These are phyloP conservation scores for Pimpla rufipes DNA, from an alignment of 2,888 invertebrate species.

Conservation along the genomic window DNA sequence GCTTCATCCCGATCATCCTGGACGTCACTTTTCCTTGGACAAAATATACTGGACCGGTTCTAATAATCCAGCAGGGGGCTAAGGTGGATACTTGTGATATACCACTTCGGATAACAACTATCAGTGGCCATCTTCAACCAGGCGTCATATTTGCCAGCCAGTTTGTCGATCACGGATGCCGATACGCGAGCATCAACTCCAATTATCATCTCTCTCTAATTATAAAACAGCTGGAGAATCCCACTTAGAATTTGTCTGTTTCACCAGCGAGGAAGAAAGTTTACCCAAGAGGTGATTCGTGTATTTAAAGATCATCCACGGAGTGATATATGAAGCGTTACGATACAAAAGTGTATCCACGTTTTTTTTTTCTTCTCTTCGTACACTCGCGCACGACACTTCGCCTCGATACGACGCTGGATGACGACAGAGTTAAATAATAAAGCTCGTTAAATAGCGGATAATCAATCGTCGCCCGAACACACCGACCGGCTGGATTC, in stretches of 20 bases:
- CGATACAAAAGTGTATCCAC: background rate
- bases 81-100: background rate
- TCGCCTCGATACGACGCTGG: background rate
- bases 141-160: background rate
- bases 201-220: background rate
- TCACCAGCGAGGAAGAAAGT: background rate
- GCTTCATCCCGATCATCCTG: too few relatives aligned
- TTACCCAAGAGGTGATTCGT: background rate
- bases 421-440: conserved; percentile 61
- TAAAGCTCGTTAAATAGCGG: conserved; percentile 63
- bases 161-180: background rate
- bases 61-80: background rate
- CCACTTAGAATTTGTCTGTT: background rate
- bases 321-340: too few relatives aligned
- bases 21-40: too few relatives aligned
- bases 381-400: conserved; percentile 17
- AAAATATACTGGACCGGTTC: too few relatives aligned
- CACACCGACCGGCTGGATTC: conserved; percentile 51
- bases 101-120: background rate
- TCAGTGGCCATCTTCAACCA: too few relatives aligned
- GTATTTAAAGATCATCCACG: background rate
- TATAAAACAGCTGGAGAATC: background rate
- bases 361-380: conserved; percentile 43
- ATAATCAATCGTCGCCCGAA: conserved; percentile 64
- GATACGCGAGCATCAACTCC: background rate